Percentiles rank a stretch among this genome's conserved stretches.
Conservation (phyloP, 2,797 vertebrate genomes). For the Coregonus ussuriensis region DNA sequence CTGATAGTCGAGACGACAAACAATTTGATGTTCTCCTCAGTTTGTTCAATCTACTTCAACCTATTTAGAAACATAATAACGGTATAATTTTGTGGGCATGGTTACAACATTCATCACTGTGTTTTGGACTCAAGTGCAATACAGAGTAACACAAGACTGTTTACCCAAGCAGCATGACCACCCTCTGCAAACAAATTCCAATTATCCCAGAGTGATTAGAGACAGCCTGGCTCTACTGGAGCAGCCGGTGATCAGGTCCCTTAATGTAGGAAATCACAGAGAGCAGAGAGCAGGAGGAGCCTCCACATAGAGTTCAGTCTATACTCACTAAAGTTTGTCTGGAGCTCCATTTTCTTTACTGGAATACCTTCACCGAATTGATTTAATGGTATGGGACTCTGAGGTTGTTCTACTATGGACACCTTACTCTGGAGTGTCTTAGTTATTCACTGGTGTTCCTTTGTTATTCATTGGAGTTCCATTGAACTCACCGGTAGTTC, state of each 20-base stretch:
- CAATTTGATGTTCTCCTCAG: background rate
- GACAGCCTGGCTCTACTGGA: slow-evolving; percentile 19
- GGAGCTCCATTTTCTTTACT: too few species aligned
- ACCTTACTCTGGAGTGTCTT: too few species aligned
- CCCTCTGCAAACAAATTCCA: slow-evolving; percentile 53
- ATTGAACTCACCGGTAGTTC: background rate
- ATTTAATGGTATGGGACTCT: too few species aligned
- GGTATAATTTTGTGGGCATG: background rate
- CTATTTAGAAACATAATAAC: background rate
- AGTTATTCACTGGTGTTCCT: too few species aligned
- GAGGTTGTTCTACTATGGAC: too few species aligned
- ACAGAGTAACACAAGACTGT: background rate
- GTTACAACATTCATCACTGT: background rate
- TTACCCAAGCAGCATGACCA: slow-evolving; percentile 12
- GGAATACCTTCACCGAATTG: too few species aligned
- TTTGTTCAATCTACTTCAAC: background rate
- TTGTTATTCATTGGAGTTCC: background rate
- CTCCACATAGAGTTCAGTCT: background rate
- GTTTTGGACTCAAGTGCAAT: background rate
- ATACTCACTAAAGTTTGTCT: background rate
- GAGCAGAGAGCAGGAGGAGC: slow-evolving; percentile 5
- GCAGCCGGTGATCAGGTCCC: slow-evolving; percentile 12
- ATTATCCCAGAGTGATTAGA: slow-evolving; percentile 27
- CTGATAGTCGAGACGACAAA: background rate
- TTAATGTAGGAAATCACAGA: slow-evolving; percentile 12